Percentiles rank a stretch among this genome's conserved stretches.
phyloP scores from a whole-genome alignment of 2,113 vertebrate species.

The Bufo bufo region DNA sequence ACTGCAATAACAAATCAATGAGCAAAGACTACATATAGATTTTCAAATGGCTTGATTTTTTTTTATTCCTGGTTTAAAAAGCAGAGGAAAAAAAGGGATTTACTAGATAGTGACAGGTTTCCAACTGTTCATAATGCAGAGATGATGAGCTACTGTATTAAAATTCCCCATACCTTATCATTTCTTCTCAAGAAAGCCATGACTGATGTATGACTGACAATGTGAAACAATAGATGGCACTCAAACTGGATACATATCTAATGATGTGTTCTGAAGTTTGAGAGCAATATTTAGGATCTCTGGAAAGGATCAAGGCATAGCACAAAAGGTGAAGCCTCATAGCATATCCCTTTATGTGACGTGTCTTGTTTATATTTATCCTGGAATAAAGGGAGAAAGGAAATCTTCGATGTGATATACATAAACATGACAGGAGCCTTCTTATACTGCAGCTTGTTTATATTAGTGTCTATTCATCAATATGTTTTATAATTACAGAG shows the following conservation, averaged over 20 bases:
- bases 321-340: constrained; percentile 52
- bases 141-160: constrained; percentile 59
- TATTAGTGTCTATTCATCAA: neutral
- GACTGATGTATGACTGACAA: constrained; percentile 60
- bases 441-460: neutral
- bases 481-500: constrained; percentile 14
- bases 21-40: constrained; percentile 52
- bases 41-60: constrained; percentile 58
- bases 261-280: constrained; percentile 60
- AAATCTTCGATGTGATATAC: constrained; percentile 20
- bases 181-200: constrained; percentile 52
- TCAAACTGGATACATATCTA: constrained; percentile 53
- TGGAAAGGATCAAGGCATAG: constrained; percentile 55
- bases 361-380: constrained; percentile 56
- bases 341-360: constrained; percentile 48
- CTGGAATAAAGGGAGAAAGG: constrained; percentile 29
- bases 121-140: constrained; percentile 52
- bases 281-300: constrained; percentile 58
- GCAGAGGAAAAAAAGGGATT: constrained; percentile 23
- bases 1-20: constrained; percentile 65
- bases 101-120: constrained; percentile 58
- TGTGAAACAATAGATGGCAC: constrained; percentile 57
- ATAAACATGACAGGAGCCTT: neutral
- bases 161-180: constrained; percentile 55
- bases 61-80: constrained; percentile 57